phyloP scores from a whole-genome alignment of 2,888 invertebrate genomes.

The Lithophane leautieri region DNA sequence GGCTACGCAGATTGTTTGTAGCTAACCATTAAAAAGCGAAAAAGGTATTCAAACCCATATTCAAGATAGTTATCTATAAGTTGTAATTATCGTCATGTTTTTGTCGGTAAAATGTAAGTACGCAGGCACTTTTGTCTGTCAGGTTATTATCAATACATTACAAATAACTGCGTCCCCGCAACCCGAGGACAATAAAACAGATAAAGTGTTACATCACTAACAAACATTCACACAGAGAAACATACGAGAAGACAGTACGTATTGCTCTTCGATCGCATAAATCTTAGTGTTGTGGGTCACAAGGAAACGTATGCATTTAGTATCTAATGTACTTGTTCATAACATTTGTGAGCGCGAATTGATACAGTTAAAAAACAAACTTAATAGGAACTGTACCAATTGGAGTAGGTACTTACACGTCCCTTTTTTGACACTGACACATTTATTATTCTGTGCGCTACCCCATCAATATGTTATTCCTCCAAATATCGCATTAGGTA shows the following conservation, averaged over 20 bases:
- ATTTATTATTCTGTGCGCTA: not conserved
- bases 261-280: conserved; percentile 60
- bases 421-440: not conserved
- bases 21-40: too few relatives aligned
- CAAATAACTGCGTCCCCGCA: conserved; percentile 38
- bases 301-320: conserved; percentile 39
- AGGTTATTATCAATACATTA: conserved; percentile 53
- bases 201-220: conserved; percentile 52
- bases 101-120: conserved; percentile 13
- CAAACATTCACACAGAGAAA: conserved; percentile 9
- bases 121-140: conserved; percentile 33
- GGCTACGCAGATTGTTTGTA: too few relatives aligned
- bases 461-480: not conserved
- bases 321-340: conserved; percentile 18
- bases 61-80: too few relatives aligned
- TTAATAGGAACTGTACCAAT: not conserved
- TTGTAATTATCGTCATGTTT: not conserved
- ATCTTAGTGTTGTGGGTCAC: conserved; percentile 55
- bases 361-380: not conserved
- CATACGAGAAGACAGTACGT: not conserved
- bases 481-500: not conserved
- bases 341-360: conserved; percentile 12
- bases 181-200: conserved; percentile 37
- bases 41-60: too few relatives aligned
- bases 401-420: not conserved